Evolutionary conservation across 2,888 invertebrate species (phyloP).

Genomic region (Tromatobia lineatoria): DNA sequence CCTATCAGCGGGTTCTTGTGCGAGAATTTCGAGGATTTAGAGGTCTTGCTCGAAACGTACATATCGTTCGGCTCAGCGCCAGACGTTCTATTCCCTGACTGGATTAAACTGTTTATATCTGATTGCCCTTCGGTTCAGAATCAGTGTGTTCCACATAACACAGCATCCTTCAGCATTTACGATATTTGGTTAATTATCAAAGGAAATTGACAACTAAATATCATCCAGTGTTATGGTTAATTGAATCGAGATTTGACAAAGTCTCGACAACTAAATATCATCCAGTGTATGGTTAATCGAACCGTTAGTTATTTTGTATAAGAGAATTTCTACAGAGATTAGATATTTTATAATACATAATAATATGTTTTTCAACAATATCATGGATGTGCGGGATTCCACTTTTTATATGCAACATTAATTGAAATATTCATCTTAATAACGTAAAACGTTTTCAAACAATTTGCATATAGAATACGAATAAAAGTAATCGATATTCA

Average conservation of each 20-base stretch:
- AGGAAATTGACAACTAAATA: not conserved
- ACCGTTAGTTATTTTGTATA: too few relatives aligned
- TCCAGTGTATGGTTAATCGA: too few relatives aligned
- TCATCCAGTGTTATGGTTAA: not conserved
- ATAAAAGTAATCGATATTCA: too few relatives aligned
- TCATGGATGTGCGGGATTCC: too few relatives aligned
- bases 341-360: too few relatives aligned
- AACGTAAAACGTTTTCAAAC: too few relatives aligned
- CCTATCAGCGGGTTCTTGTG: not conserved
- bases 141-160: not conserved
- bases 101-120: not conserved
- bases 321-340: too few relatives aligned
- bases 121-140: not conserved
- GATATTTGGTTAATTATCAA: not conserved
- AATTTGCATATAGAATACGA: too few relatives aligned
- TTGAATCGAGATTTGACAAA: not conserved
- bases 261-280: too few relatives aligned
- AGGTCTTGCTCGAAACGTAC: slow-evolving; percentile 13
- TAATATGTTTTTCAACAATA: too few relatives aligned
- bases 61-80: not conserved
- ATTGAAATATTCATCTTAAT: too few relatives aligned
- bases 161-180: not conserved
- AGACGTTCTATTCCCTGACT: not conserved
- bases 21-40: slow-evolving; percentile 9
- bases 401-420: too few relatives aligned